Conservation (phyloP, 2,888 invertebrate species). For the Tenthredo amoena region DNA sequence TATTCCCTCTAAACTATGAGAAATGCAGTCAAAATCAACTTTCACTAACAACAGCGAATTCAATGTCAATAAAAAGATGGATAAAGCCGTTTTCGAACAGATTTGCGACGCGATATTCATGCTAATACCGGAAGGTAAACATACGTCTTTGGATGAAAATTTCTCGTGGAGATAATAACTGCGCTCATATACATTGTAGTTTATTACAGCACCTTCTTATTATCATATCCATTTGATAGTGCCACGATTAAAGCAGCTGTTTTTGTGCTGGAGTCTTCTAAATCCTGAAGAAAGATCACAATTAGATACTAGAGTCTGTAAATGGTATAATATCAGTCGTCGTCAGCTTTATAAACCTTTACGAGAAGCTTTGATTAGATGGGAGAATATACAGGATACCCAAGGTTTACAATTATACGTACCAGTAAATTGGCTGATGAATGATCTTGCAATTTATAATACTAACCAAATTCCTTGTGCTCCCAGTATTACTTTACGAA, state of each 20-base stretch:
- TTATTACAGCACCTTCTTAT: neutral
- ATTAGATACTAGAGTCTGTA: constrained; percentile 59
- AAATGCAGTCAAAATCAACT: constrained; percentile 61
- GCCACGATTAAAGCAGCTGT: constrained; percentile 63
- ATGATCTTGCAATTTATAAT: neutral
- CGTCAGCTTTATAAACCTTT: constrained; percentile 62
- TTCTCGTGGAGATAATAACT: neutral
- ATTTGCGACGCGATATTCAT: constrained; percentile 66
- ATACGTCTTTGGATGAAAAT: neutral
- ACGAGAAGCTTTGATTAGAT: constrained; percentile 63
- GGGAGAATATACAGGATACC: constrained; percentile 64
- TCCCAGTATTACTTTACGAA: neutral
- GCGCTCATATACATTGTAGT: neutral
- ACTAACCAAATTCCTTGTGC: neutral
- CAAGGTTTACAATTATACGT: constrained; percentile 57
- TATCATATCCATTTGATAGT: constrained; percentile 55
- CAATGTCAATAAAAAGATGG: constrained; percentile 56
- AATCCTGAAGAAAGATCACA: constrained; percentile 59
- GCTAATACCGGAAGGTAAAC: constrained; percentile 64
- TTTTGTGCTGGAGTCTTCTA: constrained; percentile 62
- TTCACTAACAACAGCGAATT: constrained; percentile 53
- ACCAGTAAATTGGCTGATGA: neutral
- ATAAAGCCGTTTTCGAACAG: constrained; percentile 63
- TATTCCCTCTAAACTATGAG: neutral
- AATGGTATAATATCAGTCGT: constrained; percentile 59